phyloP scores from a whole-genome alignment of 2,888 invertebrate species.

The Tethea ocularis region DNA sequence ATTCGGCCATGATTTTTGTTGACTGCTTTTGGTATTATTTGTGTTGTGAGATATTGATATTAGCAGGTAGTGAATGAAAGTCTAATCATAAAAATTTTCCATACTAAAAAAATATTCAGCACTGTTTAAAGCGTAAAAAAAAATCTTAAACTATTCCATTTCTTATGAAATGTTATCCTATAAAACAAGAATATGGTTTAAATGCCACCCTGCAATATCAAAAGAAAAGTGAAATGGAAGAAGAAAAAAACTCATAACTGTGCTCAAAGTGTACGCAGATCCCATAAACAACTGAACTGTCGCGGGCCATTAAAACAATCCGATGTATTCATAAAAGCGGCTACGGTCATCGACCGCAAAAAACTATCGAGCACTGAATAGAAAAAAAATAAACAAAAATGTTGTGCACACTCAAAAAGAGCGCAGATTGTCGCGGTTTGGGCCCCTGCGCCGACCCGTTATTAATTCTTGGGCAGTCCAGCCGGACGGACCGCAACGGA shows the following conservation, averaged over 20 bases:
- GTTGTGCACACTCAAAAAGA: conserved; percentile 66
- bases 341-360: conserved; percentile 73
- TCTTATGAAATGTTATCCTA: too few species aligned
- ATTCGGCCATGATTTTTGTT: neutral
- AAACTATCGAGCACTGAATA: conserved; percentile 76
- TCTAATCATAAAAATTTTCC: too few species aligned
- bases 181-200: too few species aligned
- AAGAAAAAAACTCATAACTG: neutral
- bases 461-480: conserved; percentile 79
- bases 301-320: conserved; percentile 50
- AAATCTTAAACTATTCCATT: too few species aligned
- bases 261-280: conserved; percentile 7
- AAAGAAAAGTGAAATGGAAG: neutral
- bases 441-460: conserved; percentile 57
- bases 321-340: conserved; percentile 58
- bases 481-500: conserved; percentile 63
- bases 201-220: neutral
- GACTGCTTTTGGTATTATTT: too few species aligned
- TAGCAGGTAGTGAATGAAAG: too few species aligned
- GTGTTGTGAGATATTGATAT: neutral
- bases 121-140: too few species aligned
- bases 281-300: conserved; percentile 21
- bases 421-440: conserved; percentile 78
- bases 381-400: conserved; percentile 65
- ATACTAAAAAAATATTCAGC: too few species aligned